Evolutionary conservation across 1,140 invertebrate species (phyloP), one percentile per base, ranked within the genome.

Genomic region (Cotesia chilonis): DNA sequence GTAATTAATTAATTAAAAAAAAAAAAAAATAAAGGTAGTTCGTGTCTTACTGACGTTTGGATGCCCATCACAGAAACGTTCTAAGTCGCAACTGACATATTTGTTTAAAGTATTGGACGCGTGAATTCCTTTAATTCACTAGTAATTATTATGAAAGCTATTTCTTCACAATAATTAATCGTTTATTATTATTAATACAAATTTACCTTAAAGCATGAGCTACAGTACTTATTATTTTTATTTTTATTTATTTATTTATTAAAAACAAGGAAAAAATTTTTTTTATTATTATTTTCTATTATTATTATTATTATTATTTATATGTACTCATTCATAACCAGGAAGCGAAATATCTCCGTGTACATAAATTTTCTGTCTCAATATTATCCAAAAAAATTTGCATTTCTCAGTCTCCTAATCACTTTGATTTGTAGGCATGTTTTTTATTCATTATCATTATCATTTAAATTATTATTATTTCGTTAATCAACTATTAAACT

Each of bases 41-140:
- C 51, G 51, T 55, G 66, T 68, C 66, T 28, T 20, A 54, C 54
- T 68, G 66, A 68, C 66, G 66, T 68, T 68, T 68, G 38, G 38
- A 66, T 66, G 66, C 51, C 52, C 66, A 68, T 68, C 66, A 68
- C 66, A 68, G 66, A 68, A 68, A 68, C 54, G 66, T 68, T 68
- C 28, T 36, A 68, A 68, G 66, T 68, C 41, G 51, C 66, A 54
- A 68, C 14, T 54, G 38, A 65, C 63, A 37, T 61, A 37, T 61
- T 36, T 9, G 10, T 37, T 37, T 65, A 51, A 65, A 65, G 41
- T 65, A 68, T 51, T 68, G 66, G 66, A 68, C 66, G 66, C 52
- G 66, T 68, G 66, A 68, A 41, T 47, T 47, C 6, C 10, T 47
- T 59, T 37, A 68, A 68, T 68, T 68, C 52, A 68, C 66, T 67